Base-by-base conservation (phyloP, 2,797 vertebrate genomes). In the Rhinella marina region DNA sequence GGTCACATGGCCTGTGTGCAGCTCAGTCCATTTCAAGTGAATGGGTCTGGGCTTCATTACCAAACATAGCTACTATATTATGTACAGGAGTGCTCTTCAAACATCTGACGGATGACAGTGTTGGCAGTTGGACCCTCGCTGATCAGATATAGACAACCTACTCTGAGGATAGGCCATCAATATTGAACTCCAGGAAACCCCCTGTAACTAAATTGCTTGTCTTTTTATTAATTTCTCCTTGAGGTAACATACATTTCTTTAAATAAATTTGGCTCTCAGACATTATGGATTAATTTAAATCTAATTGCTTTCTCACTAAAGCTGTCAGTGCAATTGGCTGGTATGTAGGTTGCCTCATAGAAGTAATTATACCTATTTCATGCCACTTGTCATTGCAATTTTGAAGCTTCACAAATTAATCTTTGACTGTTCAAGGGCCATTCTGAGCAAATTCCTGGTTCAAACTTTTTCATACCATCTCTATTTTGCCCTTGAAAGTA, bases 311-410 rank as follows among this genome's bases (percentile, higher is more conserved):
- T 77, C 72, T 29, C n/a, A 64, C 70, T 77, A 59, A 84, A 76
- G 72, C n/a, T 76, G 72, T 76, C 70, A 76, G 32, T 61, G 23
- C 29, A 76, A 50, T 48, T 84, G 82, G 70, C 27, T 76, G 72
- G 56, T 72, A 52, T 25, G 56, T 85, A 62, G 83, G 70, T 85
- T 76, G 64, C 72, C n/a, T 76, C 54, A 64, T 85, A 85, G 68
- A 76, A 85, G 83, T 76, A 85, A 85, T 85, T 76, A 85, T 85
- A 76, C 83, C 83, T 85, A 85, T 76, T 76, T 85, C 70, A 85
- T 85, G 83, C 83, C 83, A 85, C 72, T 85, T 85, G 83, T 85
- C 83, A 85, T 59, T 85, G 83, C 83, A 76, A 76, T 85, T 85
- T 61, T 50, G 41, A 85, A 85, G 72, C 83, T 25, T 50, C 57